Percentiles rank a stretch among this genome's conserved stretches.
Conservation (phyloP, 2,113 vertebrate species). For the Myiagra hebetior region DNA sequence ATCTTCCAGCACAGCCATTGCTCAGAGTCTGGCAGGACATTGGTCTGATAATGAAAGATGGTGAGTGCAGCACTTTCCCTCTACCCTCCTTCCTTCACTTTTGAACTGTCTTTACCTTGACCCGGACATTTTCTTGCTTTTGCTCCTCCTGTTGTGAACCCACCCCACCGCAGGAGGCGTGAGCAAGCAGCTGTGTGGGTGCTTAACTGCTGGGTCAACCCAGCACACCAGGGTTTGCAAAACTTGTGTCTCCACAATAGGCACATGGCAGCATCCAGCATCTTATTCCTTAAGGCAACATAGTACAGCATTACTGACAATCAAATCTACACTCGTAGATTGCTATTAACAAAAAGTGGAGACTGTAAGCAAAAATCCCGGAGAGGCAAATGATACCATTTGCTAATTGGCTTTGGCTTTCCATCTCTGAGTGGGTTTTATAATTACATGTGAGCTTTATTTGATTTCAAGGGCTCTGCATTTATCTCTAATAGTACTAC, state of each 20-base stretch:
- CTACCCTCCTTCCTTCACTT: not conserved
- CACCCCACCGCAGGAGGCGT: not conserved
- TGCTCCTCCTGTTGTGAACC: not conserved
- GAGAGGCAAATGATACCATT: not conserved
- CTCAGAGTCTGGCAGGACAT: not conserved
- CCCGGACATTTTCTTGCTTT: not conserved
- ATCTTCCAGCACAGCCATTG: not conserved
- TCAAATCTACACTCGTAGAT: not conserved
- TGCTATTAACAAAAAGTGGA: not conserved
- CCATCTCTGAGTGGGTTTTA: not conserved
- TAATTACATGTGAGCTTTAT: not conserved
- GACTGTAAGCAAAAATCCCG: not conserved
- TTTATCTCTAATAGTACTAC: not conserved
- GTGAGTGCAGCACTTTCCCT: rapidly evolving
- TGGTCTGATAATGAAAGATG: rapidly evolving
- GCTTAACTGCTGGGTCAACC: not conserved
- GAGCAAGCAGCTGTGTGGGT: not conserved
- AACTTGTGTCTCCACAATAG: not conserved
- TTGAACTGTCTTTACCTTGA: not conserved
- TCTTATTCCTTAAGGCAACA: not conserved
- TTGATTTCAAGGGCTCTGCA: not conserved
- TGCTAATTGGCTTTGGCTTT: not conserved
- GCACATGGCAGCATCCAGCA: not conserved
- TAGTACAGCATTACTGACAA: not conserved
- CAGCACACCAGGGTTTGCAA: not conserved